Conservation (phyloP, 2,113 vertebrate species). For the Pomatostomus ruficeps region DNA sequence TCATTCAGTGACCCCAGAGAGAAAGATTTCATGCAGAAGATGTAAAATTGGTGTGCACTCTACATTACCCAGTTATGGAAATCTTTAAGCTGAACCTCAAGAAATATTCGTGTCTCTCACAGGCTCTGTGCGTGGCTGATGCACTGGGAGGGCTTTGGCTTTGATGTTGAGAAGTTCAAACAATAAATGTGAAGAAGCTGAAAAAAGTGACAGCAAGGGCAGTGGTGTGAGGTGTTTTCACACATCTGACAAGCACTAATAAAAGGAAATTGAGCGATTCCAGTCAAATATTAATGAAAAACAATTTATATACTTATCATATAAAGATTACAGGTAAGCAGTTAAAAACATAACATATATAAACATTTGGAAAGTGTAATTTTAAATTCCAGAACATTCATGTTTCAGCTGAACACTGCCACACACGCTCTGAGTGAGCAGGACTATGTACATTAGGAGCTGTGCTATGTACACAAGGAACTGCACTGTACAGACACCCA, state of each 20-base stretch:
- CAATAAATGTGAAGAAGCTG: background rate
- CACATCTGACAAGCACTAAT: background rate
- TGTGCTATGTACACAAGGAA: background rate
- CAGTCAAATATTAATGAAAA: background rate
- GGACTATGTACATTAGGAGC: background rate
- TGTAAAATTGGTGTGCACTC: background rate
- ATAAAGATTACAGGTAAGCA: conserved; percentile 42
- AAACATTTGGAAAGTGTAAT: background rate
- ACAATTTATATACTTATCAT: conserved; percentile 2
- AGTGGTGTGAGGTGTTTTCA: background rate
- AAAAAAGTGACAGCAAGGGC: background rate
- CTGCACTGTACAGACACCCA: background rate
- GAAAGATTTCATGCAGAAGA: background rate
- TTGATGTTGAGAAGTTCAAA: background rate
- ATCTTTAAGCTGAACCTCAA: background rate
- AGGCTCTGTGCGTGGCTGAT: background rate
- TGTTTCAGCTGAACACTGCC: background rate
- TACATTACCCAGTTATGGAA: background rate
- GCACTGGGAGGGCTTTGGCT: background rate
- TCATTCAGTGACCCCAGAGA: background rate
- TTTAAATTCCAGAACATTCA: conserved; percentile 12
- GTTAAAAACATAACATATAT: background rate
- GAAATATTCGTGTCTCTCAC: background rate
- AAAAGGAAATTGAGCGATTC: background rate
- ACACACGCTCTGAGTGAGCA: background rate